These are phyloP conservation scores for Festucalex cinctus DNA, from an alignment of 2,113 vertebrate species.

Conservation along the genomic window DNA sequence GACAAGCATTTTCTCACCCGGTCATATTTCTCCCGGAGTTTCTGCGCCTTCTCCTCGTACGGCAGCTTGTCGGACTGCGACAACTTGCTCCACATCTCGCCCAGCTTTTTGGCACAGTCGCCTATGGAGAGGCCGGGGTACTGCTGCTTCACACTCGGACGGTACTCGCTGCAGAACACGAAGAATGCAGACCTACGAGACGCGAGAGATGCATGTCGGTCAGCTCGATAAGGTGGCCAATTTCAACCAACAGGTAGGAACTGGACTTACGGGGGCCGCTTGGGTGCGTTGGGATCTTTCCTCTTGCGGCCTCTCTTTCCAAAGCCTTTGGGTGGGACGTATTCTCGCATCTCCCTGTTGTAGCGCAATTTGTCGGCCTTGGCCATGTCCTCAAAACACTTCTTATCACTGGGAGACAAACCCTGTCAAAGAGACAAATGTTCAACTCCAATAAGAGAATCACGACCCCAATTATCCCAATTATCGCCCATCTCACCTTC, in stretches of 20 bases:
- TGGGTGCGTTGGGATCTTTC: conserved; percentile 93
- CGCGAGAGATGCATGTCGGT: not conserved
- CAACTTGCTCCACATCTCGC: conserved; percentile 67
- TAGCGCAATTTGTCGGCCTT: conserved; percentile 90
- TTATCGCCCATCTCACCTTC: conserved; percentile 78
- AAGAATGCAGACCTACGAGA: conserved; percentile 65
- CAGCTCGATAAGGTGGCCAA: not conserved
- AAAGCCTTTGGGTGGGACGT: conserved; percentile 84
- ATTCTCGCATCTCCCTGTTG: conserved; percentile 91
- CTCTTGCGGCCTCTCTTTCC: conserved; percentile 88
- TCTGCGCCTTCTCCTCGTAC: conserved; percentile 69
- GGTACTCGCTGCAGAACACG: conserved; percentile 68
- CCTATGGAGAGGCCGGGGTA: conserved; percentile 63
- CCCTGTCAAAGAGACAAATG: conserved; percentile 62
- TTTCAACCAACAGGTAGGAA: not conserved
- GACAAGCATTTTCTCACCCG: conserved; percentile 33
- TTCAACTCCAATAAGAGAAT: not conserved
- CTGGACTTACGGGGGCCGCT: conserved; percentile 86
- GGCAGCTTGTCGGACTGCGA: conserved; percentile 60
- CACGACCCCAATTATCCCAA: too few relatives aligned
- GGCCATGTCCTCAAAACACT: conserved; percentile 90
- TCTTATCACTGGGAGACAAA: conserved; percentile 84
- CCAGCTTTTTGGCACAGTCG: conserved; percentile 67
- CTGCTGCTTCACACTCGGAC: conserved; percentile 68
- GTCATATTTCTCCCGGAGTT: conserved; percentile 68